Base-by-base conservation (phyloP, 2,888 invertebrate species). In the Tetragonula carbonaria region DNA sequence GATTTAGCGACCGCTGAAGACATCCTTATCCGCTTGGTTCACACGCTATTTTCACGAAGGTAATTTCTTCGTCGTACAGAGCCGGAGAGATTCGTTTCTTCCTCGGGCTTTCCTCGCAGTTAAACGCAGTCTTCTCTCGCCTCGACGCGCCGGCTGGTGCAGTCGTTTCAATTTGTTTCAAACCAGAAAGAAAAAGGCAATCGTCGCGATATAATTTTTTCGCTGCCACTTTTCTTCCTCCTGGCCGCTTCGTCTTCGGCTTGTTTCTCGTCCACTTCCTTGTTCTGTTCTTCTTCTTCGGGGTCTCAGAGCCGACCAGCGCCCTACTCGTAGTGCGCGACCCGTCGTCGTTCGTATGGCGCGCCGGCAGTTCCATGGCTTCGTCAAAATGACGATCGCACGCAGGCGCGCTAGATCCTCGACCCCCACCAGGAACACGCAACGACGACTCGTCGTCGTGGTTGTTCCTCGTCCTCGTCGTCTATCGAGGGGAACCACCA, bases 1-100 rank as follows among this genome's bases (percentile, higher is more conserved):
- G 97, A 96, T 96, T 98, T 98, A 95, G 97, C 96, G 93, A 97
- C 95, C 95, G 96, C 96, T 95, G 97, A 97, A 95, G 97, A 96
- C 96, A 96, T 86, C 83, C 70, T 86, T 45, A 79, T 85, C 79
- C 77, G 96, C 96, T 96, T 95, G 84, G 88, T 85, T 80, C 80
- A 72, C 72, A 68, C 55, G 82, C 67, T 55, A 75, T 71, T 80
- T 78, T 66, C 71, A 70, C 62, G 59, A 78, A 68, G 81, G 68
- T 65, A 72, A 18, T 18, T 33, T 33, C 33, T 65, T n/a, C 65
- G n/a, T 38, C 38, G 65, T 66, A 14, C n/a, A 14, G 33, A 13
- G 38, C 65, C 65, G 65, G 45, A 66, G 65, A 66, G 65, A 66
- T 66, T 45, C 21, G 38, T 74, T 80, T 77, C 57, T 62, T 84